Conservation (phyloP, 2,113 vertebrate species). For the Haemorhous mexicanus region DNA sequence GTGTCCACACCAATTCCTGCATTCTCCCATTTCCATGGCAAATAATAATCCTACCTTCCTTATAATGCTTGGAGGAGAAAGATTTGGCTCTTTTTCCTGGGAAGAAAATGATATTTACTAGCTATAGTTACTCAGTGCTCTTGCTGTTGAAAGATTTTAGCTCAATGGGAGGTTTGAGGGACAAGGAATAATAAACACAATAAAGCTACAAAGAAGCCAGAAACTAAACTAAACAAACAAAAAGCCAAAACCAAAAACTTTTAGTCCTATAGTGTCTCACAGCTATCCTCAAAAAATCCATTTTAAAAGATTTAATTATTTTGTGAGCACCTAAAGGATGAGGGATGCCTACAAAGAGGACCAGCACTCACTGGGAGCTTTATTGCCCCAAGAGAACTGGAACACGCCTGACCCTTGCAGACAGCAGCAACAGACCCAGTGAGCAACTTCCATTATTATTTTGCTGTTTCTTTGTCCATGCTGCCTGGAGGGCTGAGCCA, state of each 20-base stretch:
- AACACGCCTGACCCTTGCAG: background rate
- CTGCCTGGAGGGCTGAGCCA: constrained; percentile 14
- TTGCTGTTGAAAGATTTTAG: background rate
- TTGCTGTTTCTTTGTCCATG: background rate
- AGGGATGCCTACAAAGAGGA: background rate
- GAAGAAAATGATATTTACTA: background rate
- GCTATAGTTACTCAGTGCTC: background rate
- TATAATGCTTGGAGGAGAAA: background rate
- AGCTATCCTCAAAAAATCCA: background rate
- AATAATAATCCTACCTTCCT: background rate
- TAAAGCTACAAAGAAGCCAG: background rate
- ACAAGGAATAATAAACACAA: background rate
- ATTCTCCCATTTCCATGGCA: background rate
- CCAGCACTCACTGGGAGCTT: background rate
- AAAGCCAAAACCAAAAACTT: background rate
- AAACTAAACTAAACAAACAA: background rate
- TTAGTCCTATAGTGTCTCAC: background rate
- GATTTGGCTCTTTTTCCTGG: background rate
- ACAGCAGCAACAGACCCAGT: background rate
- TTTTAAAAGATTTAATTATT: background rate
- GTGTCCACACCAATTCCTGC: background rate
- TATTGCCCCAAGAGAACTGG: background rate
- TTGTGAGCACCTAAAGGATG: background rate
- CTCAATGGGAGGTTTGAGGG: background rate
- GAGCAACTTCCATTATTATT: background rate